A percentile compares a stretch with the other conserved stretches of the same genome.
phyloP scores from a whole-genome alignment of 2,797 vertebrate species.

The Pterois miles region DNA sequence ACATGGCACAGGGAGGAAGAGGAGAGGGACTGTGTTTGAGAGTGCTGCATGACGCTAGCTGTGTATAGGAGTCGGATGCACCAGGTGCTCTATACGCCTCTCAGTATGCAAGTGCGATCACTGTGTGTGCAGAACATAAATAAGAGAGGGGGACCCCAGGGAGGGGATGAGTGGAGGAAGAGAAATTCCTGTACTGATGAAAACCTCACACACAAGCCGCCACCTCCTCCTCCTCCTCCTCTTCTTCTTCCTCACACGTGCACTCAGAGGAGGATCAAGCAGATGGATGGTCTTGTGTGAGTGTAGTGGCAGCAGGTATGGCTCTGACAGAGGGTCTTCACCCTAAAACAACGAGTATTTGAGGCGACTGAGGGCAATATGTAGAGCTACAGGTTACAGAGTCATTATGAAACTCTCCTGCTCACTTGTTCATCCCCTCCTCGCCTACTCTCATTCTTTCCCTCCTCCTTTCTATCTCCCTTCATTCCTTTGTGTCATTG shows the following conservation, averaged over 20 bases:
- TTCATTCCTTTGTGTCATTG: slow-evolving; percentile 66
- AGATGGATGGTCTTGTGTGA: slow-evolving; percentile 63
- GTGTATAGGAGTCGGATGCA: slow-evolving; percentile 36
- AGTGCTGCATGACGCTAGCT: slow-evolving; percentile 5
- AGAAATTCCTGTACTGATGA: slow-evolving; percentile 80
- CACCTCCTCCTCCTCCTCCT: slow-evolving; percentile 16
- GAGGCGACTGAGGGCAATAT: slow-evolving; percentile 7
- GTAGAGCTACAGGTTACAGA: slow-evolving; percentile 45
- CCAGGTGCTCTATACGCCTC: slow-evolving; percentile 46
- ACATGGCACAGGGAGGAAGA: neutral
- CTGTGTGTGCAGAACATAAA: slow-evolving; percentile 58
- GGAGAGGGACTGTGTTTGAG: slow-evolving; percentile 21
- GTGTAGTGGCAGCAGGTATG: slow-evolving; percentile 55
- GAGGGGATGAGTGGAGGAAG: slow-evolving; percentile 72
- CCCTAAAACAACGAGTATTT: slow-evolving; percentile 22
- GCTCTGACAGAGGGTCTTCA: slow-evolving; percentile 64
- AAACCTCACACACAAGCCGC: slow-evolving; percentile 63
- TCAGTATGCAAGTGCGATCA: slow-evolving; percentile 63
- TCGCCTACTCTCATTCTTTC: neutral
- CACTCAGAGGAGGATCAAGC: slow-evolving; percentile 67
- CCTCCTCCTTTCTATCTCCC: slow-evolving; percentile 30
- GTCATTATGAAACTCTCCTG: slow-evolving; percentile 2
- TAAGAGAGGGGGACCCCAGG: slow-evolving; percentile 68
- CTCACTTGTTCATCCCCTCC: slow-evolving; percentile 10
- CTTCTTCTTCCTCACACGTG: slow-evolving; percentile 30